Evolutionary conservation across 2,888 invertebrate genomes (phyloP).

Genomic region (Helleia helle): DNA sequence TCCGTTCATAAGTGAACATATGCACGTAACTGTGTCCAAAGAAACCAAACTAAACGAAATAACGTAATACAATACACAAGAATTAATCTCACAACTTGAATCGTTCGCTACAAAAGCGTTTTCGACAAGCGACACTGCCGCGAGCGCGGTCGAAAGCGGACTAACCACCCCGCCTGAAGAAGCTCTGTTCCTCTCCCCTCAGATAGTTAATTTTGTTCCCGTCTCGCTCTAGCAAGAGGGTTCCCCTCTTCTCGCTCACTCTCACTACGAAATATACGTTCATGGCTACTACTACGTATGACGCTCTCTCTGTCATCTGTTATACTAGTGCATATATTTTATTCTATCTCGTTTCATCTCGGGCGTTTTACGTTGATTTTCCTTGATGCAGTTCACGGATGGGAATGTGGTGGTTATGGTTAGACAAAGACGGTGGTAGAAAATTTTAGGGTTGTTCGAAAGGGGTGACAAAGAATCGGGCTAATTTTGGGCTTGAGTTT

Average conservation of each 20-base stretch:
- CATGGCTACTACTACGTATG: constrained; percentile 67
- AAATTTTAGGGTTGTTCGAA: constrained; percentile 69
- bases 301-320: constrained; percentile 63
- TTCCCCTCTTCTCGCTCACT: constrained; percentile 54
- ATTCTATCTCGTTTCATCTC: constrained; percentile 74
- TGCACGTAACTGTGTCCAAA: constrained; percentile 6
- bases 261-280: constrained; percentile 51
- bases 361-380: constrained; percentile 70
- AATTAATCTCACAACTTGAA: constrained; percentile 59
- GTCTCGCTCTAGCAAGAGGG: constrained; percentile 55
- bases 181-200: constrained; percentile 69
- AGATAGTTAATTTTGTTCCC: constrained; percentile 62
- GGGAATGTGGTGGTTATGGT: constrained; percentile 73
- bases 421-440: constrained; percentile 72
- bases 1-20: constrained; percentile 2
- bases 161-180: constrained; percentile 73
- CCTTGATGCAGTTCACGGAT: constrained; percentile 73
- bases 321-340: constrained; percentile 73
- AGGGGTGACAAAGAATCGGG: constrained; percentile 74
- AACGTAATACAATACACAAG: constrained; percentile 46
- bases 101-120: constrained; percentile 38
- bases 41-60: constrained; percentile 41
- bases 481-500: constrained; percentile 72
- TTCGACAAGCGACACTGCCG: constrained; percentile 44
- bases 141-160: constrained; percentile 66